These are phyloP conservation scores for Tribolium freemani DNA, from an alignment of 2,888 invertebrate genomes.

Conservation along the genomic window DNA sequence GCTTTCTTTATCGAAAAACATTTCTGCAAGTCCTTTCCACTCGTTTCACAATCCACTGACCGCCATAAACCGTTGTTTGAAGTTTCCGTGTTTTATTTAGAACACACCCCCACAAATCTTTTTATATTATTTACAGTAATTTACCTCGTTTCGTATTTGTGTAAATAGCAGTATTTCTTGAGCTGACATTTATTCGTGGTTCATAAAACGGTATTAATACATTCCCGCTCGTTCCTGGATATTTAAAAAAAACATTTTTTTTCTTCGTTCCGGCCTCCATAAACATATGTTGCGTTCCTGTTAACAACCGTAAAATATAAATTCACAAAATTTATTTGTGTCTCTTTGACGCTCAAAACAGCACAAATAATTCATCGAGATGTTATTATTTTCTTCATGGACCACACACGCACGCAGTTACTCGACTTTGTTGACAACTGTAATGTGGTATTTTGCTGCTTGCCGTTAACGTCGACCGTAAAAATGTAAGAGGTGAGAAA, in stretches of 20 bases:
- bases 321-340: slow-evolving; percentile 44
- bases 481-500: neutral
- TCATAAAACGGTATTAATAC: slow-evolving; percentile 41
- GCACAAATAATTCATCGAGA: slow-evolving; percentile 41
- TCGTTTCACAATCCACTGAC: neutral
- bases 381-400: slow-evolving; percentile 48
- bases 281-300: slow-evolving; percentile 40
- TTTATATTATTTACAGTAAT: slow-evolving; percentile 41
- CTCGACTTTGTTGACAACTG: slow-evolving; percentile 21
- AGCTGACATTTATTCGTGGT: slow-evolving; percentile 42
- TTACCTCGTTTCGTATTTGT: slow-evolving; percentile 37
- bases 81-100: slow-evolving; percentile 27
- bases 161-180: slow-evolving; percentile 42
- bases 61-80: slow-evolving; percentile 25
- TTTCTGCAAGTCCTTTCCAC: neutral
- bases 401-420: slow-evolving; percentile 50
- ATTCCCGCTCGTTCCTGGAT: slow-evolving; percentile 32
- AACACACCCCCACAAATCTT: slow-evolving; percentile 31
- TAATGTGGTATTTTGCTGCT: slow-evolving; percentile 36
- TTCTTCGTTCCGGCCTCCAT: neutral
- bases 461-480: slow-evolving; percentile 5
- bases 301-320: slow-evolving; percentile 43
- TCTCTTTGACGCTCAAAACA: slow-evolving; percentile 39
- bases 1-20: neutral
- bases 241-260: slow-evolving; percentile 40